phyloP scores from a whole-genome alignment of 2,113 vertebrate species.

The Lonchura striata region DNA sequence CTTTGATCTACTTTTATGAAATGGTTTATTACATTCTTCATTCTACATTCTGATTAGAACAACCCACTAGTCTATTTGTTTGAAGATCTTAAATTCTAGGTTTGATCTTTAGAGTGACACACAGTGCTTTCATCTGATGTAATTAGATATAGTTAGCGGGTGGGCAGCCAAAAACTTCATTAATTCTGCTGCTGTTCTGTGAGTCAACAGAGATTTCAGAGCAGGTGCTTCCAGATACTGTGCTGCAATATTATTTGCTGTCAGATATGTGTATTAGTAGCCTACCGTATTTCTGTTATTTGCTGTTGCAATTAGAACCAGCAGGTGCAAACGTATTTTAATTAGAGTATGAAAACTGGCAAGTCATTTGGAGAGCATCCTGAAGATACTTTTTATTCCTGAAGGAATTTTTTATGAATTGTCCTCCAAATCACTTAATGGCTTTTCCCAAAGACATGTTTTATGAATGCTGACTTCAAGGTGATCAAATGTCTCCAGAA shows the following conservation, averaged over 20 bases:
- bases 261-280: not conserved
- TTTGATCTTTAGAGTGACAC: constrained; percentile 47
- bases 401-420: not conserved
- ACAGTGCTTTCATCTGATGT: constrained; percentile 35
- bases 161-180: constrained; percentile 2
- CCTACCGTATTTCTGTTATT: not conserved
- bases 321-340: not conserved
- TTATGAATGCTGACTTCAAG: not conserved
- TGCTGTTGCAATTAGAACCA: not conserved
- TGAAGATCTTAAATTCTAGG: constrained; percentile 28
- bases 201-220: constrained; percentile 5
- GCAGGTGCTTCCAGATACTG: not conserved
- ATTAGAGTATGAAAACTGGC: not conserved
- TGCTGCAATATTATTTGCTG: not conserved
- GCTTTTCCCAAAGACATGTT: not conserved
- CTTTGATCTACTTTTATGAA: constrained; percentile 41
- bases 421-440: not conserved
- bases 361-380: not conserved
- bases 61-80: not conserved
- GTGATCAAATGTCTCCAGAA: not conserved
- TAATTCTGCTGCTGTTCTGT: constrained; percentile 10
- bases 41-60: constrained; percentile 14
- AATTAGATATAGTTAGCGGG: constrained; percentile 4
- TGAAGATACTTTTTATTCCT: not conserved
- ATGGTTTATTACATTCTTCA: constrained; percentile 17